phyloP scores from a whole-genome alignment of 2,113 vertebrate species.

The Lophura nycthemera region DNA sequence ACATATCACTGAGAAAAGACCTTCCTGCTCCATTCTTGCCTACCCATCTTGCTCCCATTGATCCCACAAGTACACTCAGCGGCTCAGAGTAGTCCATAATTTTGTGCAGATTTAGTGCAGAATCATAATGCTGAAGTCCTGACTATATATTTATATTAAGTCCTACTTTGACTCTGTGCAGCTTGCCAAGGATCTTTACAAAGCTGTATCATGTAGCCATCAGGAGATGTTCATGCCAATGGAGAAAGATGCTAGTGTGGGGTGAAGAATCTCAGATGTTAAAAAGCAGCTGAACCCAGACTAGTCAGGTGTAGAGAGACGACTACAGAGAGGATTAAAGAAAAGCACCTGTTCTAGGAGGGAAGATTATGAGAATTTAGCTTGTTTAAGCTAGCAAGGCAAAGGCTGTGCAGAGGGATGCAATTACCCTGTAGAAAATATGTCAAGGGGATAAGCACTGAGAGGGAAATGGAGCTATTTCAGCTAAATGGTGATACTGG shows the following conservation, averaged over 20 bases:
- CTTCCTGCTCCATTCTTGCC: background rate
- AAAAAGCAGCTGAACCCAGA: background rate
- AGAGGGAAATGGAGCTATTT: background rate
- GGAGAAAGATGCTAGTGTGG: background rate
- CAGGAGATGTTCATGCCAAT: background rate
- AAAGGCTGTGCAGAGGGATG: conserved; percentile 10
- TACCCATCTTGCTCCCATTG: rapidly evolving
- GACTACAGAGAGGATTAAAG: background rate
- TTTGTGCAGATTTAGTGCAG: background rate
- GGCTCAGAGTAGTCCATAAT: background rate
- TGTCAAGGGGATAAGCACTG: background rate
- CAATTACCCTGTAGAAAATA: background rate
- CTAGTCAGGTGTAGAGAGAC: background rate
- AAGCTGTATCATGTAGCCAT: background rate
- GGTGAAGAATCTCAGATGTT: background rate
- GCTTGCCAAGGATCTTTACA: background rate
- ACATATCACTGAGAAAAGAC: background rate
- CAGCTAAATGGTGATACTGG: background rate
- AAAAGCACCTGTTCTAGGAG: background rate
- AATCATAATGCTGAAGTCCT: background rate
- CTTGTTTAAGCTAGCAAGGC: background rate
- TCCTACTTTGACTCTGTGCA: background rate
- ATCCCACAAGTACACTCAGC: rapidly evolving
- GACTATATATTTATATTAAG: background rate
- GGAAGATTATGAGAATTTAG: background rate